These are phyloP conservation scores for Ichneumoninae sp. DNA, from an alignment of 2,888 invertebrate species.

Conservation along the genomic window DNA sequence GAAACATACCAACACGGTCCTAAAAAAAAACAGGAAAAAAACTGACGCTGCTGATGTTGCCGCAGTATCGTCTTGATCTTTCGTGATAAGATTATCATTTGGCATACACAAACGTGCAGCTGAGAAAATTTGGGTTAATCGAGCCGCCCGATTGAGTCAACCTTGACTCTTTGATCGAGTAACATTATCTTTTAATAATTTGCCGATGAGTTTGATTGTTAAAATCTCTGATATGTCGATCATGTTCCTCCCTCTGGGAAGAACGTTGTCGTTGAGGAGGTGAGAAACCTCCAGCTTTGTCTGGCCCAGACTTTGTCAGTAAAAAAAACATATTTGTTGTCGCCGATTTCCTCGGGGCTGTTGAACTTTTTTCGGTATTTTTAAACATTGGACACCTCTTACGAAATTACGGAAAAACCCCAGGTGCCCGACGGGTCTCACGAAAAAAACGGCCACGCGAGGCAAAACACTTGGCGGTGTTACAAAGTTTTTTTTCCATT, in stretches of 20 bases:
- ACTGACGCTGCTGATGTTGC: not conserved
- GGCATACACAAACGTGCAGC: slow-evolving; percentile 31
- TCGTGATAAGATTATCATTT: slow-evolving; percentile 35
- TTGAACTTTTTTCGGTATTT: not conserved
- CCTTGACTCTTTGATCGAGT: not conserved
- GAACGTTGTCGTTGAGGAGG: not conserved
- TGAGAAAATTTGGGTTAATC: not conserved
- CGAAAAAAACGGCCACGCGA: not conserved
- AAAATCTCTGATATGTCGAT: not conserved
- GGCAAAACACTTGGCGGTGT: not conserved
- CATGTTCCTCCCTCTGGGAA: not conserved
- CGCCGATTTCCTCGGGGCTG: not conserved
- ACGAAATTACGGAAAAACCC: not conserved
- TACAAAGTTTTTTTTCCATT: not conserved
- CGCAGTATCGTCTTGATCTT: not conserved
- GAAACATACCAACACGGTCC: not conserved
- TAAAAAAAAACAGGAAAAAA: not conserved
- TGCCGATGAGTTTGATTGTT: not conserved
- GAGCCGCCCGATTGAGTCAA: not conserved
- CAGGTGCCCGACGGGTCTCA: not conserved
- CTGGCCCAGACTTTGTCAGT: no score
- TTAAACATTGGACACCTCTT: not conserved
- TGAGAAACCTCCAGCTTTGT: not conserved
- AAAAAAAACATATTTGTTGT: no score
- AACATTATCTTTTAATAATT: not conserved